Evolutionary conservation across 2,888 invertebrate genomes (phyloP), one percentile per base, ranked within the genome.

Genomic region (Troilus luridus): DNA sequence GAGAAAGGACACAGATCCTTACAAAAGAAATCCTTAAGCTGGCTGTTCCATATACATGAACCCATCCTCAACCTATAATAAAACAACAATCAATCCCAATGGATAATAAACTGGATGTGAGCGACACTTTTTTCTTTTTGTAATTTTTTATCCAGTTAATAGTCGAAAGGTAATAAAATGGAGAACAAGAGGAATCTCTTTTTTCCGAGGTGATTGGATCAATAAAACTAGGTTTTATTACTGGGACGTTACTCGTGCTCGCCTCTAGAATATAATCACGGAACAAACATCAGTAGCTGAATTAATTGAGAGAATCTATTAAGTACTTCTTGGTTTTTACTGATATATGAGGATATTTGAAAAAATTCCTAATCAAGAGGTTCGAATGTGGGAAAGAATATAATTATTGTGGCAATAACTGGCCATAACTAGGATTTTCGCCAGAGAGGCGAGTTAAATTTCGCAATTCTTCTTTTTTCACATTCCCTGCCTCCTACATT

Each of bases 41-140:
- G 56, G 85, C 85, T 85, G 56, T 85, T 85, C 85, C 85, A 85
- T 85, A 85, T 56, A 85, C 85, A 85, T 85, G 85, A 85, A 85
- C 85, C 72, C 85, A n/a, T 58, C 85, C n/a, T 56, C 56, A 21
- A 58, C n/a, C 85, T 85, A 56, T 58, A 56, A 85, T 85, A 58
- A 85, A 85, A 56, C 56, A 56, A 85, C 54, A 85, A 56, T 56
- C 56, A 85, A 85, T n/a, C 56, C 85, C 17, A 77, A 77, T 77
- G 72, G 27, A 77, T 77, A 77, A 77, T 77, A 77, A 77, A 77
- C 27, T 41, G 27, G 7, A 17, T 9, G 41, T 77, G 41, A 41
- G 41, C 72, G 19, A 77, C 41, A 77, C 27, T 10, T 41, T 27
- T 67, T 27, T 72, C 27, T 77, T 77, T 67, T 67, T 14, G 67